Evolutionary conservation across 1,140 invertebrate genomes (phyloP).

Genomic region (Lordiphosa clarofinis): DNA sequence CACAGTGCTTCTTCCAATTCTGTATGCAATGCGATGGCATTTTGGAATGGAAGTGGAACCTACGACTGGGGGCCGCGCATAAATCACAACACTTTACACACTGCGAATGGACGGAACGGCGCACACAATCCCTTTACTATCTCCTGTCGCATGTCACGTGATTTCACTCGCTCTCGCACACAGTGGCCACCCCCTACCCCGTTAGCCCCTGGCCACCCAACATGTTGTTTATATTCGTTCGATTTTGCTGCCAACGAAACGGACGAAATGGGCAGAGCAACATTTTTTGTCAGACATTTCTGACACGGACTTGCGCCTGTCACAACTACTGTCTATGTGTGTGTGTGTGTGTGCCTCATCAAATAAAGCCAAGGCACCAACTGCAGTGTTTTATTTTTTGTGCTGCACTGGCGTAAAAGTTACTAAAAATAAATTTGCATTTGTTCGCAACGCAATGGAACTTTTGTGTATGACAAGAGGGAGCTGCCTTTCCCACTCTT

Average conservation of each 20-base stretch:
- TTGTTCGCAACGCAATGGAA: slow-evolving; percentile 27
- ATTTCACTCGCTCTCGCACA: background rate
- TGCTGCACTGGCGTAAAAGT: slow-evolving; percentile 37
- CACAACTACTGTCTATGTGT: slow-evolving; percentile 38
- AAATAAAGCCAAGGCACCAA: slow-evolving; percentile 37
- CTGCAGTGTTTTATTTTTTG: slow-evolving; percentile 31
- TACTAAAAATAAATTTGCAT: slow-evolving; percentile 68
- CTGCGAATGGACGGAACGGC: slow-evolving; percentile 1
- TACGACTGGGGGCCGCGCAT: slow-evolving; percentile 21
- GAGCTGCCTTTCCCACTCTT: background rate
- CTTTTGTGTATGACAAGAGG: slow-evolving; percentile 40
- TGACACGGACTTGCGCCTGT: slow-evolving; percentile 63
- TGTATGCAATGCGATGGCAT: slow-evolving; percentile 5
- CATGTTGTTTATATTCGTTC: slow-evolving; percentile 72
- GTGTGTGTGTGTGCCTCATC: slow-evolving; percentile 30
- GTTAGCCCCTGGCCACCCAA: slow-evolving; percentile 6
- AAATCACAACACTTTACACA: slow-evolving; percentile 11
- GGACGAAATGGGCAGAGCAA: slow-evolving; percentile 35
- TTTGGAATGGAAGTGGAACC: too few relatives aligned
- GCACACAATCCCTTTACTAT: slow-evolving; percentile 37
- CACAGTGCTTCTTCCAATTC: background rate
- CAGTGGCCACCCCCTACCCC: too few relatives aligned
- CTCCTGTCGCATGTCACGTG: slow-evolving; percentile 54
- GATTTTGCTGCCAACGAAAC: slow-evolving; percentile 70
- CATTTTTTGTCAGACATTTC: slow-evolving; percentile 50